These are phyloP conservation scores for Pycnonotus jocosus DNA, from an alignment of 2,113 vertebrate species.

Conservation along the genomic window DNA sequence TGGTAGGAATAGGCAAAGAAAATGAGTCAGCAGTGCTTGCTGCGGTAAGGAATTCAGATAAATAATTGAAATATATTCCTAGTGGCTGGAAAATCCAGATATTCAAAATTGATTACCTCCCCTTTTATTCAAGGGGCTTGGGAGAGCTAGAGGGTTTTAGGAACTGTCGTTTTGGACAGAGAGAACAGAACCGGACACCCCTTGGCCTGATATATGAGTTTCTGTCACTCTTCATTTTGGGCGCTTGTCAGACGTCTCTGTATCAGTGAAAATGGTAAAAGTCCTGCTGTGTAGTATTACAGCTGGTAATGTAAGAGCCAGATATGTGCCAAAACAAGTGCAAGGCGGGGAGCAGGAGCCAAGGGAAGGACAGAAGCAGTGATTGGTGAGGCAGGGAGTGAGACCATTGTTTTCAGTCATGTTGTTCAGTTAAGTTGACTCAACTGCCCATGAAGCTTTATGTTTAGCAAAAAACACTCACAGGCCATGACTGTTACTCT, in stretches of 20 bases:
- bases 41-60: background rate
- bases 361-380: background rate
- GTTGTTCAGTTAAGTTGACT: background rate
- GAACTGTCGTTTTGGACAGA: background rate
- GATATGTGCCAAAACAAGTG: background rate
- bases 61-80: background rate
- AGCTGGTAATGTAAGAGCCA: background rate
- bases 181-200: background rate
- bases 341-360: background rate
- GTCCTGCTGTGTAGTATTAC: background rate
- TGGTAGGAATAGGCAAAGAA: background rate
- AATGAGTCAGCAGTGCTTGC: background rate
- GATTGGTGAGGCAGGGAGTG: background rate
- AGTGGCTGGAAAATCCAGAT: background rate
- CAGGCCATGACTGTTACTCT: background rate
- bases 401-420: background rate
- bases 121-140: background rate
- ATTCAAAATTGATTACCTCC: background rate
- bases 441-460: background rate
- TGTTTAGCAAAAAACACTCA: background rate
- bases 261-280: background rate
- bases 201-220: background rate
- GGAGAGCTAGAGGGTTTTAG: background rate
- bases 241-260: background rate
- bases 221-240: background rate